Conservation (phyloP, 2,113 vertebrate species). For the Alligator mississippiensis region DNA sequence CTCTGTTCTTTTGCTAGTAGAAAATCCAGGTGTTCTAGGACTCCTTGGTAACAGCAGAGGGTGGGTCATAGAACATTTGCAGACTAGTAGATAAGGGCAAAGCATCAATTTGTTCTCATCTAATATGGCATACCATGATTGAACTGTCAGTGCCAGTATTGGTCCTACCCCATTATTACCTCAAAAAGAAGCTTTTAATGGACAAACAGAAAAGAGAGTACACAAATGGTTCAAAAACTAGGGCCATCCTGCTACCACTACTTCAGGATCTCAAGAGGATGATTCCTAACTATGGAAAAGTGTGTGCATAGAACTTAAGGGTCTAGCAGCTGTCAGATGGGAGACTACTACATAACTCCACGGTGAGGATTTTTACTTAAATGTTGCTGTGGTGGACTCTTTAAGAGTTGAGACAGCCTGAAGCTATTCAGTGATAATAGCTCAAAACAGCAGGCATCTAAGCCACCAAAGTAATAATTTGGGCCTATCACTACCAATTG, state of each 20-base stretch:
- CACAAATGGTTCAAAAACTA: neutral
- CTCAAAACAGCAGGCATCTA: too few species aligned
- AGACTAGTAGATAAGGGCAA: neutral
- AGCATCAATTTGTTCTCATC: neutral
- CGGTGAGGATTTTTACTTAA: neutral
- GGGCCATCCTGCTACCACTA: neutral
- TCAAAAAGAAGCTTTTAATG: neutral
- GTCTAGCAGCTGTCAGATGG: neutral
- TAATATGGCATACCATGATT: neutral
- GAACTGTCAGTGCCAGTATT: neutral
- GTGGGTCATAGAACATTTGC: neutral
- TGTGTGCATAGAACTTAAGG: neutral
- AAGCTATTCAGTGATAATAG: neutral
- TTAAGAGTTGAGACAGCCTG: neutral
- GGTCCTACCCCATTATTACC: neutral
- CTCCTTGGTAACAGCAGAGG: too few species aligned
- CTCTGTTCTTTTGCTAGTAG: too few species aligned
- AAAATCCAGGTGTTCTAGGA: too few species aligned
- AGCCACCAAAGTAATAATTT: neutral
- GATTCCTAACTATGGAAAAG: neutral
- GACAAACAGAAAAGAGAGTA: neutral
- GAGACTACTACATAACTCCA: neutral
- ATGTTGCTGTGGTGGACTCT: neutral
- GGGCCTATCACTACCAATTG: neutral
- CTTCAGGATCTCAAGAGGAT: neutral